Percentiles rank a stretch among this genome's conserved stretches.
phyloP scores from a whole-genome alignment of 1,140 invertebrate genomes.

The Cepaea nemoralis region DNA sequence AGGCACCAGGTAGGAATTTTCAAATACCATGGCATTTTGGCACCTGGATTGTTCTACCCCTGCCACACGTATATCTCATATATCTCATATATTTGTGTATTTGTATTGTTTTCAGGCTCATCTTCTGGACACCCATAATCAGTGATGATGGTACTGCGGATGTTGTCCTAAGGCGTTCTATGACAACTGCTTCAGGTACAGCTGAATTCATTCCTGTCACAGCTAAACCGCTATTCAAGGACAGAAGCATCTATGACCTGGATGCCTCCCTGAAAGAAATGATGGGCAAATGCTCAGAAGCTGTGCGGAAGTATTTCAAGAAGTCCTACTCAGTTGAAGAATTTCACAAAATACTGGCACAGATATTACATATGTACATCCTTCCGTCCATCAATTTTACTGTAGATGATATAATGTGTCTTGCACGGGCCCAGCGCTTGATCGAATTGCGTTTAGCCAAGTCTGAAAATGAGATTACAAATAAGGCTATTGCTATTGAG shows the following conservation, averaged over 20 bases:
- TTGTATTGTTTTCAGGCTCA: constrained; percentile 24
- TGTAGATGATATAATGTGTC: background rate
- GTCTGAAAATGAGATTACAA: background rate
- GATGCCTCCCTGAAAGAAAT: constrained; percentile 36
- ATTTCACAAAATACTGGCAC: constrained; percentile 6
- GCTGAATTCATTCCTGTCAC: background rate
- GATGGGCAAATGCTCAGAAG: constrained; percentile 23
- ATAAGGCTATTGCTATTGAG: background rate
- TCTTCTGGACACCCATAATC: constrained; percentile 18
- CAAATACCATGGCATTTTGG: too few relatives aligned
- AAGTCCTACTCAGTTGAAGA: background rate
- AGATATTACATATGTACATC: constrained; percentile 34
- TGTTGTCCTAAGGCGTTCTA: constrained; percentile 2
- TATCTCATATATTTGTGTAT: background rate
- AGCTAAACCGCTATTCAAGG: constrained; percentile 28
- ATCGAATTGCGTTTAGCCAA: constrained; percentile 21
- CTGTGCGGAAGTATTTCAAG: background rate
- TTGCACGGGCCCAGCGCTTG: constrained; percentile 11
- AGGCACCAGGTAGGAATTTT: too few relatives aligned
- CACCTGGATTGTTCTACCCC: too few relatives aligned
- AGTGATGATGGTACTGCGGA: background rate
- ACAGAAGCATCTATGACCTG: constrained; percentile 11
- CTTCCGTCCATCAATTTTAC: constrained; percentile 18
- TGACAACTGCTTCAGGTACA: background rate
- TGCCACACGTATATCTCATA: too few relatives aligned